Conservation (phyloP, 2,797 vertebrate species). For the Trematomus bernacchii region DNA sequence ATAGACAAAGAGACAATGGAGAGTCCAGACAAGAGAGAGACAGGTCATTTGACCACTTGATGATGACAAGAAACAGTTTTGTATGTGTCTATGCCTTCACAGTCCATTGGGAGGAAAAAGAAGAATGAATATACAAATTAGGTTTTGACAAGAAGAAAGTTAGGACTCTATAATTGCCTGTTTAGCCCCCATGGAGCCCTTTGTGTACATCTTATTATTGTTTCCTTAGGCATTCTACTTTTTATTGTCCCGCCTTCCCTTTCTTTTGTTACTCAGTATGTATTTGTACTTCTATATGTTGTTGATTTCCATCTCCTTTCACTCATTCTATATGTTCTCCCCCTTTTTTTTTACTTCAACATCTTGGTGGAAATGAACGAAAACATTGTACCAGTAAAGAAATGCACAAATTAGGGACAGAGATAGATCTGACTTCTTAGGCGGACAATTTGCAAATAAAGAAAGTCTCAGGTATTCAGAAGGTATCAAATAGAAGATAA, state of each 20-base stretch:
- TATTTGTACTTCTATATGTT: neutral
- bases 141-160: constrained; percentile 37
- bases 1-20: constrained; percentile 25
- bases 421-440: neutral
- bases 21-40: constrained; percentile 20
- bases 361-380: neutral
- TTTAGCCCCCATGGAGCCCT: constrained; percentile 11
- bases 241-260: neutral
- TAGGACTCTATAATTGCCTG: constrained; percentile 18
- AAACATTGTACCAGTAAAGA: neutral
- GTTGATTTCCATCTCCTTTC: neutral
- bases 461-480: neutral
- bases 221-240: neutral
- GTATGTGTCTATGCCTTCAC: constrained; percentile 4
- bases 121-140: constrained; percentile 52
- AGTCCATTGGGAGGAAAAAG: constrained; percentile 11
- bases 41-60: constrained; percentile 37
- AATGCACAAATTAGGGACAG: neutral
- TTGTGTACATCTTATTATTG: constrained; percentile 9
- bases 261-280: neutral
- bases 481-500: constrained; percentile 1
- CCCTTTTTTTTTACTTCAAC: neutral
- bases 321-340: neutral
- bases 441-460: neutral
- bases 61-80: constrained; percentile 22